Percentiles rank a stretch among this genome's conserved stretches.
Conservation (phyloP, 2,113 vertebrate genomes). For the Dicrurus megarhynchus region DNA sequence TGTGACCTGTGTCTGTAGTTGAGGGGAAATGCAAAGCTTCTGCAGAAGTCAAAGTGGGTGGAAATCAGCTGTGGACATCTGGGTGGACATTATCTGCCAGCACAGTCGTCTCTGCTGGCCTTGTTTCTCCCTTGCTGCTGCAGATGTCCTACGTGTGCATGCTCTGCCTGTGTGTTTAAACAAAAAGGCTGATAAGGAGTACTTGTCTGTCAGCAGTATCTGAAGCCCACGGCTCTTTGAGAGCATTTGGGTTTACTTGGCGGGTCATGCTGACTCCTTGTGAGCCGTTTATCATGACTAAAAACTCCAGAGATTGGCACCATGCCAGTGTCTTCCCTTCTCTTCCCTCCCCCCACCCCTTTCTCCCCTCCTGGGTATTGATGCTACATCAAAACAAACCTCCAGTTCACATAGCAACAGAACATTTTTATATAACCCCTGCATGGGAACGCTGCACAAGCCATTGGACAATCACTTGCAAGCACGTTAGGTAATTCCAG, state of each 20-base stretch:
- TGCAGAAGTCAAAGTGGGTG: background rate
- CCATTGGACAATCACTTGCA: background rate
- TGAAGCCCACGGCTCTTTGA: constrained; percentile 50
- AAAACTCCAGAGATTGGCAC: constrained; percentile 54
- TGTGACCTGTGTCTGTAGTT: background rate
- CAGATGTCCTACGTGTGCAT: background rate
- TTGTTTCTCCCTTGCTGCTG: background rate
- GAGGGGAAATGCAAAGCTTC: background rate
- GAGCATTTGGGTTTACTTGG: constrained; percentile 59
- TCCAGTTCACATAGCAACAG: constrained; percentile 63
- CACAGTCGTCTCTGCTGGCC: background rate
- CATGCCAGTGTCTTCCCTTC: background rate
- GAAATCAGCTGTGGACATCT: background rate
- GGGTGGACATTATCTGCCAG: background rate
- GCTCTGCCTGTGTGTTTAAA: constrained; percentile 14
- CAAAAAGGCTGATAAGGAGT: constrained; percentile 50
- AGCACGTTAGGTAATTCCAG: constrained; percentile 36
- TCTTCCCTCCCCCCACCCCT: background rate
- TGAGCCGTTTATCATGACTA: constrained; percentile 43
- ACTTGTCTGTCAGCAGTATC: constrained; percentile 59
- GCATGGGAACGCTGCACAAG: background rate
- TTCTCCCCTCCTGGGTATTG: constrained; percentile 42
- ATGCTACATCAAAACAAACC: constrained; percentile 62
- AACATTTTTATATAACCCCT: constrained; percentile 49
- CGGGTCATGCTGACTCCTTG: constrained; percentile 60